Evolutionary conservation across 2,113 vertebrate genomes (phyloP), one percentile per base, ranked within the genome.

Genomic region (Garra rufa): DNA sequence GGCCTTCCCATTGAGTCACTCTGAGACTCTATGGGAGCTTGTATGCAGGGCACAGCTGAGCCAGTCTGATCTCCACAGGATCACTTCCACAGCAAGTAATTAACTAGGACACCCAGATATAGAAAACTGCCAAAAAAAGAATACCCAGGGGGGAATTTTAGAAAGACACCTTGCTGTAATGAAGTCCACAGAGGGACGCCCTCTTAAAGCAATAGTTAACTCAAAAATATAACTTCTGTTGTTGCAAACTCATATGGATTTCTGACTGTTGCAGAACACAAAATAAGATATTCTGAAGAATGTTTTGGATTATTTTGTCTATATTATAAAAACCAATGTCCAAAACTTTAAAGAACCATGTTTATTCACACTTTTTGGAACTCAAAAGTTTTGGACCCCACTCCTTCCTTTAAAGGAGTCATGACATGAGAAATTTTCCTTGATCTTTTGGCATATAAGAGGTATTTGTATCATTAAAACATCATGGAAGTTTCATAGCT

Each of bases 21-120:
- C 13, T 30, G 73, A 65, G 44, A 63, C 65, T 82, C n/a, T 74
- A 67, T 46, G 30, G 28, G 65, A 74, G 55, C 24, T 17, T 26
- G 46, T 38, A 67, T 24, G 59, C 34, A 30, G 52, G 46, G 61
- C 50, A 41, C 46, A 79, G 67, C 69, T 69, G 75, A 85, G 30
- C 24, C 30, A 44, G 41, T 82, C 76, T 74, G 76, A 21, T 88
- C 84, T 65, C 69, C 75, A 82, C 61, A 67, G 70, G 48, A 59
- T 30, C 43, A 74, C n/a, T n/a, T 81, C 67, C 70, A 34, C 77
- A 77, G 38, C 9, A 50, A 59, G 61, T 70, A 80, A 87, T 81
- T 67, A 85, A 87, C 71, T 81, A 81, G 71, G 71, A 76, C 70
- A 84, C 26, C 44, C 61, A 87, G 43, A 87, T 81, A 81, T 81